A percentile compares a stretch with the other conserved stretches of the same genome.
These are phyloP conservation scores for Epizoanthus illoricatus DNA, from an alignment of 92 coral and sea anemone genomes.

Conservation along the genomic window DNA sequence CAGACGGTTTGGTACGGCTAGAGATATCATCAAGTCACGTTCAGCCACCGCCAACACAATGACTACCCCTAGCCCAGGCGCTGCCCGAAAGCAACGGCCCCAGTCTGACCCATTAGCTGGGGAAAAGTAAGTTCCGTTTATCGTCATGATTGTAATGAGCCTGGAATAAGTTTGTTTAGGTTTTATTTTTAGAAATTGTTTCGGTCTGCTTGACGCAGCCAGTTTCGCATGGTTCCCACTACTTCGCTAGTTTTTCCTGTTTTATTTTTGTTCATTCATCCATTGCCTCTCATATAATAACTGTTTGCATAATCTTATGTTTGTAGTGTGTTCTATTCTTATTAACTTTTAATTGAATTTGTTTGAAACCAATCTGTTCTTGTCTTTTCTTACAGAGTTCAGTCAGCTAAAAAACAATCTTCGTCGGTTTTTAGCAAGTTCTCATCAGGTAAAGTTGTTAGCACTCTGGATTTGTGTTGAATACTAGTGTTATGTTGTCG, in stretches of 20 bases:
- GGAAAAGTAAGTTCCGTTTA: constrained; percentile 44
- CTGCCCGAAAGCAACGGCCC: constrained; percentile 43
- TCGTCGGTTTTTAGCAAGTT: constrained; percentile 42
- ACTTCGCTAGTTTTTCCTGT: too few relatives aligned
- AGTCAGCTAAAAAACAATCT: constrained; percentile 17
- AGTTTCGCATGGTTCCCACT: too few relatives aligned
- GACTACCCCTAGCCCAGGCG: constrained; percentile 31
- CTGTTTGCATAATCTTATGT: too few relatives aligned
- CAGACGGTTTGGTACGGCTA: constrained; percentile 33
- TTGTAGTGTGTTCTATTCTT: too few relatives aligned
- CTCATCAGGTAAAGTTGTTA: constrained; percentile 23
- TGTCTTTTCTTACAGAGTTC: constrained; percentile 18
- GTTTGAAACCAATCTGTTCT: too few relatives aligned
- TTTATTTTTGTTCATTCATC: too few relatives aligned
- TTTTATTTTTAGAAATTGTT: too few relatives aligned
- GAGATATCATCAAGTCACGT: constrained; percentile 39
- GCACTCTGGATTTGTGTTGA: neutral
- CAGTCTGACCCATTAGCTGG: constrained; percentile 60
- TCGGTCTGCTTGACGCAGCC: too few relatives aligned
- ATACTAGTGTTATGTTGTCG: neutral
- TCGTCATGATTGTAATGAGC: too few relatives aligned
- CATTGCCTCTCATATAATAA: too few relatives aligned
- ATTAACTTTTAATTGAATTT: too few relatives aligned
- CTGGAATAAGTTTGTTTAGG: too few relatives aligned
- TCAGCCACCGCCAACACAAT: neutral